Conservation (phyloP, 1,140 invertebrate genomes). For the Calephelis nemesis region DNA sequence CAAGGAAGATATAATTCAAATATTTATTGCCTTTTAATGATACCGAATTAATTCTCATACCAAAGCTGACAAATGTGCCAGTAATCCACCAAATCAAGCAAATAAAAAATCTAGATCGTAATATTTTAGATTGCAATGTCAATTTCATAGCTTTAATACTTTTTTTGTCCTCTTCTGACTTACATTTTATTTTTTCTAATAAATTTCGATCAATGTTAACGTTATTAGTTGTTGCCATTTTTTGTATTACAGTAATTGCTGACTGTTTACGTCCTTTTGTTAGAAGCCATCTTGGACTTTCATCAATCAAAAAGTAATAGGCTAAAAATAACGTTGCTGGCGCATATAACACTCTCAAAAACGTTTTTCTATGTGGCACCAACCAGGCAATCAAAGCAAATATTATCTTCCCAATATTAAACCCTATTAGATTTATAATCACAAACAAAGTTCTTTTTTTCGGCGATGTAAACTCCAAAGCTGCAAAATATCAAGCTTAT, state of each 20-base stretch:
- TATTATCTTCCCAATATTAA: slow-evolving; percentile 37
- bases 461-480: slow-evolving; percentile 50
- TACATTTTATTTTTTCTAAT: slow-evolving; percentile 45
- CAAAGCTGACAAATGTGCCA: slow-evolving; percentile 88
- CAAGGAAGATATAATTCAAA: slow-evolving; percentile 83
- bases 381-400: slow-evolving; percentile 42
- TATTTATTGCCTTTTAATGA: slow-evolving; percentile 85
- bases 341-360: slow-evolving; percentile 50
- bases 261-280: slow-evolving; percentile 73
- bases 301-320: slow-evolving; percentile 54
- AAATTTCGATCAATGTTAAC: slow-evolving; percentile 39
- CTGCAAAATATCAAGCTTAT: slow-evolving; percentile 38
- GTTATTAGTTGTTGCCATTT: slow-evolving; percentile 52
- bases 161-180: slow-evolving; percentile 31
- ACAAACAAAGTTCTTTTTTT: slow-evolving; percentile 49
- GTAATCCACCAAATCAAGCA: slow-evolving; percentile 86
- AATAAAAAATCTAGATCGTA: slow-evolving; percentile 70
- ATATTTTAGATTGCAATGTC: slow-evolving; percentile 31
- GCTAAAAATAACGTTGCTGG: slow-evolving; percentile 50
- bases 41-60: slow-evolving; percentile 87
- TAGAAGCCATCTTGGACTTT: slow-evolving; percentile 83
- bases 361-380: slow-evolving; percentile 52
- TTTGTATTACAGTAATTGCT: slow-evolving; percentile 45
- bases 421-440: slow-evolving; percentile 36
- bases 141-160: slow-evolving; percentile 26